A percentile compares a stretch with the other conserved stretches of the same genome.
Conservation (phyloP, 2,113 vertebrate species). For the Pachycephala philippinensis region DNA sequence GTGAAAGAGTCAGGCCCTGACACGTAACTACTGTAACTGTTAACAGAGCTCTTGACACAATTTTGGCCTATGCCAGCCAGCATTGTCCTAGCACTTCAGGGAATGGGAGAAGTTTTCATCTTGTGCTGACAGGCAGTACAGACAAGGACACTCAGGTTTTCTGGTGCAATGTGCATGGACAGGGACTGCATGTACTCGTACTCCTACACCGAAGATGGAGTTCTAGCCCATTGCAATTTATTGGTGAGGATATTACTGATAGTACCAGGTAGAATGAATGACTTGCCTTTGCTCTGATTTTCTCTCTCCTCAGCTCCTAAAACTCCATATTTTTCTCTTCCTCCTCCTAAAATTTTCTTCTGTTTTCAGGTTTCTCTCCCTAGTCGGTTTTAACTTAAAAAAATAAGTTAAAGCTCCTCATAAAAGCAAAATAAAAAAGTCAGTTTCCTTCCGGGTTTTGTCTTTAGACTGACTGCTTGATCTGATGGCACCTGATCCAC, state of each 20-base stretch:
- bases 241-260: neutral
- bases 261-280: neutral
- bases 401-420: neutral
- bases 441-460: neutral
- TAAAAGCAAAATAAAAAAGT: neutral
- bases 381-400: neutral
- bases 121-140: neutral
- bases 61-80: neutral
- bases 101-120: neutral
- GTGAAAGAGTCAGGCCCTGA: neutral
- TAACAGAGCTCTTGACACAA: neutral
- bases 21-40: neutral
- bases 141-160: neutral
- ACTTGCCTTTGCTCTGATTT: neutral
- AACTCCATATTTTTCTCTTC: neutral
- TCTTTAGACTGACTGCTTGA: neutral
- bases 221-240: neutral
- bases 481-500: neutral
- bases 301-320: neutral
- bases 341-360: neutral
- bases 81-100: neutral
- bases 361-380: neutral
- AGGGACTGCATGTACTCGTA: neutral
- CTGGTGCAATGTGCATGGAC: neutral
- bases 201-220: neutral